Evolutionary conservation across 1,140 invertebrate species (phyloP).

Genomic region (Camponotus pennsylvanicus): DNA sequence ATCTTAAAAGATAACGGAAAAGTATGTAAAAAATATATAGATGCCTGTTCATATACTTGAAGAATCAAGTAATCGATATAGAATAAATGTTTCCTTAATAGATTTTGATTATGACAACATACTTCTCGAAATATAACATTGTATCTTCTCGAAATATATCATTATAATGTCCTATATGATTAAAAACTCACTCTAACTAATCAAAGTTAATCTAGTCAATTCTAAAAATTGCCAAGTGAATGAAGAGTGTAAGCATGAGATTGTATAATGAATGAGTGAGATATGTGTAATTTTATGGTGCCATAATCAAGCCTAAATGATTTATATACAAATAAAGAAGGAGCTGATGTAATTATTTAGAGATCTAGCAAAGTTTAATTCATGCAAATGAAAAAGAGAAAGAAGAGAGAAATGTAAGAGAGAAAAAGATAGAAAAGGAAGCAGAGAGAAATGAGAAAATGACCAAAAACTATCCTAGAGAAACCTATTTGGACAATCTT

Average conservation of each 20-base stretch:
- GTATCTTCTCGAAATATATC: conserved; percentile 1
- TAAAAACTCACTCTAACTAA: conserved; percentile 7
- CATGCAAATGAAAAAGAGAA: conserved; percentile 68
- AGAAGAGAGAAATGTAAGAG: conserved; percentile 48
- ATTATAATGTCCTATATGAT: background rate
- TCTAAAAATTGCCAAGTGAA: conserved; percentile 29
- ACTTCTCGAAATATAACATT: background rate
- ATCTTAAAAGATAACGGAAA: background rate
- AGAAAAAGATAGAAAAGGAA: conserved; percentile 66
- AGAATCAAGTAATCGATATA: background rate
- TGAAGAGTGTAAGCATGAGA: conserved; percentile 15
- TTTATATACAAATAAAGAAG: conserved; percentile 22
- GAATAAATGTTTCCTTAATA: background rate
- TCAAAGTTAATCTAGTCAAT: background rate
- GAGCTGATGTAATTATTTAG: conserved; percentile 40
- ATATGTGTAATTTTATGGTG: conserved; percentile 15
- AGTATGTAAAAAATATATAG: background rate
- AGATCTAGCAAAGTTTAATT: conserved; percentile 29
- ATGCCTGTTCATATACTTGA: background rate
- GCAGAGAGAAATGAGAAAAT: conserved; percentile 71
- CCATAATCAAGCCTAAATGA: conserved; percentile 32
- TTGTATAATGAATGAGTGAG: conserved; percentile 42
- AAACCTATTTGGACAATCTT: conserved; percentile 60
- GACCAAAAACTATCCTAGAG: conserved; percentile 84
- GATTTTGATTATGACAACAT: conserved; percentile 14